Conservation (phyloP, 2,888 invertebrate genomes). For the Callyntrura sp. region DNA sequence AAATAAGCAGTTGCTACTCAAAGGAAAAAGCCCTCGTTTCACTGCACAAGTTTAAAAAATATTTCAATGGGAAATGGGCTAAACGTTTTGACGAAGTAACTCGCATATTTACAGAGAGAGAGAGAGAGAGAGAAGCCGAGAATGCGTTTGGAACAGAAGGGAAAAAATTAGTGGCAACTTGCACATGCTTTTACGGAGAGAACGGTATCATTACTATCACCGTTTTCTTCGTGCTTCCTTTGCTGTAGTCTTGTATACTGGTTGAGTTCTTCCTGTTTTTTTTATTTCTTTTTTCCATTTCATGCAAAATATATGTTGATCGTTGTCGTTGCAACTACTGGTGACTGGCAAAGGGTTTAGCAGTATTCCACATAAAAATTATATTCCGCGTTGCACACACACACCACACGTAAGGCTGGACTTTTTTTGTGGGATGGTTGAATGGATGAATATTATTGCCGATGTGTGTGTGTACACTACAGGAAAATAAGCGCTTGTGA, state of each 20-base stretch:
- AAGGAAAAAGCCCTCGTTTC: not conserved
- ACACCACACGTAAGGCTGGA: slow-evolving; percentile 34
- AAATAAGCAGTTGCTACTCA: not conserved
- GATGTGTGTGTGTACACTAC: not conserved
- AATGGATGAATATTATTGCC: slow-evolving; percentile 38
- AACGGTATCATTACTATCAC: not conserved
- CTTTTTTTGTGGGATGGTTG: slow-evolving; percentile 56
- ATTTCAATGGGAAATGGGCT: slow-evolving; percentile 44
- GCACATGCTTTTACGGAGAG: not conserved
- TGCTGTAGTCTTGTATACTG: too few species aligned
- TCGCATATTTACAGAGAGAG: not conserved
- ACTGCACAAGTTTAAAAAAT: slow-evolving; percentile 21
- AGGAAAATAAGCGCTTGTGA: not conserved
- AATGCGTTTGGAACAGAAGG: not conserved
- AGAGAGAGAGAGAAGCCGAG: not conserved
- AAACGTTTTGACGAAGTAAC: not conserved
- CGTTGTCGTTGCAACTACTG: not conserved
- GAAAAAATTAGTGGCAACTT: not conserved
- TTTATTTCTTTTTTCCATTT: slow-evolving; percentile 18
- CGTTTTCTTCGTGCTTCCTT: not conserved
- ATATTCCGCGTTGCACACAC: slow-evolving; percentile 34
- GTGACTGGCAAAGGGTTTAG: slow-evolving; percentile 18
- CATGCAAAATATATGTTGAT: slow-evolving; percentile 52
- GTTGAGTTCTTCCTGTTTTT: not conserved
- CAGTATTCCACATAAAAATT: slow-evolving; percentile 16